Percentiles rank a stretch among this genome's conserved stretches.
Evolutionary conservation across 2,797 vertebrate genomes (phyloP).

Genomic region (Glyptemys insculpta): DNA sequence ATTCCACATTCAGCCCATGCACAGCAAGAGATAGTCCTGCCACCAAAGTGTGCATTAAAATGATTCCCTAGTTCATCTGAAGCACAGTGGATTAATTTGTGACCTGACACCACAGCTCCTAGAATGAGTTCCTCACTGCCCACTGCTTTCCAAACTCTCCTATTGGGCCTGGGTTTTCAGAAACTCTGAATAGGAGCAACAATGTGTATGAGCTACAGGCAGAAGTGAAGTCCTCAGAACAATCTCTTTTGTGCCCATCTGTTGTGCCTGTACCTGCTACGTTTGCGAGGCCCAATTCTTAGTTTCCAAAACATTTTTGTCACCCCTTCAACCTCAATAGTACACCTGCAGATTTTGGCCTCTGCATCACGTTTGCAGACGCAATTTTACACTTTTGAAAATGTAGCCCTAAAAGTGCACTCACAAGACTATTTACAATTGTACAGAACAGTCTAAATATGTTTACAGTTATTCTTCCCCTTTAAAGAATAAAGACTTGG

Average conservation of each 20-base stretch:
- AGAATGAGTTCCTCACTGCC: not conserved
- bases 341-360: not conserved
- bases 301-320: conserved; percentile 22
- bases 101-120: not conserved
- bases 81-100: conserved; percentile 34
- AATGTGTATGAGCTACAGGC: not conserved
- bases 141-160: not conserved
- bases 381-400: not conserved
- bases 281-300: not conserved
- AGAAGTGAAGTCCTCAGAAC: not conserved
- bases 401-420: not conserved
- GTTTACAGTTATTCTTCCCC: not conserved
- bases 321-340: accelerated
- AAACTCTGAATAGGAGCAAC: not conserved
- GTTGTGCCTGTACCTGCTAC: accelerated
- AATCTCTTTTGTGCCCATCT: not conserved
- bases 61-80: conserved; percentile 64
- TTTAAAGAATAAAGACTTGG: not conserved
- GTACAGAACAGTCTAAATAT: not conserved
- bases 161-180: accelerated
- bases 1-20: conserved; percentile 48
- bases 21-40: conserved; percentile 55
- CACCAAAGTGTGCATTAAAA: conserved; percentile 25
- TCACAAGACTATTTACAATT: accelerated
- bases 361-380: accelerated